Percentiles rank a stretch among this genome's conserved stretches.
Conservation (phyloP, 2,888 invertebrate species). For the Molanna angustata region DNA sequence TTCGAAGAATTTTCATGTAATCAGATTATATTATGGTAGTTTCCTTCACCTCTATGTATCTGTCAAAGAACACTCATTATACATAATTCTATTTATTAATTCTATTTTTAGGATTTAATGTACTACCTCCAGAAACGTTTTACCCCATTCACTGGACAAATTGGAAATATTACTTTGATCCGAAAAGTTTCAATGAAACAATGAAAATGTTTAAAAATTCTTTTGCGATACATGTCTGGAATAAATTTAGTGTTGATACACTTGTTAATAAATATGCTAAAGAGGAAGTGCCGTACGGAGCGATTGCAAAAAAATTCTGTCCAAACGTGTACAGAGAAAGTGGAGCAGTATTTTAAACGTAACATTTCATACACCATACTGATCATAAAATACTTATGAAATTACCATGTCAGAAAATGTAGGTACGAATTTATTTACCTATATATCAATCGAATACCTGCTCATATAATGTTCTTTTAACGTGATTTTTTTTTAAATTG, state of each 20-base stretch:
- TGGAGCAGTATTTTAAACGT: conserved; percentile 24
- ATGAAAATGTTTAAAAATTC: conserved; percentile 20
- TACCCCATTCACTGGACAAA: conserved; percentile 64
- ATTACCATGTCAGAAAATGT: too few species aligned
- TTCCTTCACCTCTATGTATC: too few species aligned
- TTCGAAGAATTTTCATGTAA: too few species aligned
- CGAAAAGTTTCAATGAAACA: conserved; percentile 40
- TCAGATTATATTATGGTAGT: too few species aligned
- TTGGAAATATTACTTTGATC: conserved; percentile 61
- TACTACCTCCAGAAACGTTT: conserved; percentile 61
- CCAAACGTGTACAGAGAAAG: conserved; percentile 31
- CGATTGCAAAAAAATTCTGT: conserved; percentile 27
- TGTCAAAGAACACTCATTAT: too few species aligned
- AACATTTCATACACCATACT: too few species aligned
- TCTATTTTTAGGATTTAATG: conserved; percentile 58
- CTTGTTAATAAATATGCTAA: conserved; percentile 13
- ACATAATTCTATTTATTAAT: too few species aligned
- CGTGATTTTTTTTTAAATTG: too few species aligned
- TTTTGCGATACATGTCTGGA: conserved; percentile 31
- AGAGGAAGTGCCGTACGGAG: conserved; percentile 23
- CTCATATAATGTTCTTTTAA: too few species aligned
- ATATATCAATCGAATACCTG: too few species aligned
- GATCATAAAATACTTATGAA: too few species aligned
- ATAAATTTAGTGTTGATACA: conserved; percentile 25
- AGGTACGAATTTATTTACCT: too few species aligned